Evolutionary conservation across 2,113 vertebrate genomes (phyloP).

Genomic region (Burhinus oedicnemus): DNA sequence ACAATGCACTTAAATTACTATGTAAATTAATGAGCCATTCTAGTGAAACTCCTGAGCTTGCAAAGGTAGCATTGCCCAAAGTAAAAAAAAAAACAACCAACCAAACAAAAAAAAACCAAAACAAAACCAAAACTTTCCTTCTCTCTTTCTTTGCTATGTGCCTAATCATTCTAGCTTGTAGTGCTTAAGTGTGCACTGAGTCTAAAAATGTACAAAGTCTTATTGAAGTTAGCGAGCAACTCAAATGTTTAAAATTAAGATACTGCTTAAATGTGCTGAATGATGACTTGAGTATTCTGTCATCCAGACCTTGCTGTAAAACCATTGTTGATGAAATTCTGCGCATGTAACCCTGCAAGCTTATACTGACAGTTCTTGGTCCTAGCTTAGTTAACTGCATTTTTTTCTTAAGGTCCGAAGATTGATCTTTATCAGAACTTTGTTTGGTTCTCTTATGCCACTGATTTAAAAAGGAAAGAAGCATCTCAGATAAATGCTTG

Average conservation of each 20-base stretch:
- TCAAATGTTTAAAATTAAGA: not conserved
- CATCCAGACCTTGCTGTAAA: not conserved
- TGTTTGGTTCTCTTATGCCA: not conserved
- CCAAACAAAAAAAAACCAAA: too few relatives aligned
- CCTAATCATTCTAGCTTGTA: not conserved
- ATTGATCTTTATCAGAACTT: not conserved
- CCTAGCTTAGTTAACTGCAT: not conserved
- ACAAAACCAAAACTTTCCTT: not conserved
- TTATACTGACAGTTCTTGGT: not conserved
- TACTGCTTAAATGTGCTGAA: not conserved
- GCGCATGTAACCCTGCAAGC: not conserved
- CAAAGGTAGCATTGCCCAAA: not conserved
- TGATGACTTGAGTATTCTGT: not conserved
- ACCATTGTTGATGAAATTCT: not conserved
- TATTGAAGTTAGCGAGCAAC: not conserved
- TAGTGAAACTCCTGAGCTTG: not conserved
- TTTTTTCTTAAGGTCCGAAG: not conserved
- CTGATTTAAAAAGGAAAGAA: not conserved
- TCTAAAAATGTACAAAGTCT: not conserved
- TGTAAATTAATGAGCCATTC: not conserved
- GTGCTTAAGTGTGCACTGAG: not conserved
- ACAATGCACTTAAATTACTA: not conserved
- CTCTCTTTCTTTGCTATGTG: not conserved
- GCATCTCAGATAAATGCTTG: not conserved
- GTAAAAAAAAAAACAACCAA: not conserved